Evolutionary conservation across 64 coral and sea anemone species (phyloP).

Genomic region (Orbicella faveolata): DNA sequence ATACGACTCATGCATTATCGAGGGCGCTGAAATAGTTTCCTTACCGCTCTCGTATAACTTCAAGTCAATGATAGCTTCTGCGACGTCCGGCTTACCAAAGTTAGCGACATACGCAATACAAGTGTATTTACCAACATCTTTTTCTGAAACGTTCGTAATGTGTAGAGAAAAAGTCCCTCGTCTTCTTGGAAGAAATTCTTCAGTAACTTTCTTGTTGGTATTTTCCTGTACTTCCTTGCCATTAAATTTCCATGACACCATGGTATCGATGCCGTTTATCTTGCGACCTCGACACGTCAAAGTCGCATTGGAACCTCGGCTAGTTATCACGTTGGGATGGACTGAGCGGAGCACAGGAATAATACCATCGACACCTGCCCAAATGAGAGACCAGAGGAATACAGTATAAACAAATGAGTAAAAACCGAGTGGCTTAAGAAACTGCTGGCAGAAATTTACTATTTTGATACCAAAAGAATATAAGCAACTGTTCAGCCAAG

Average conservation of each 20-base stretch:
- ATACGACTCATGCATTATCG: not conserved
- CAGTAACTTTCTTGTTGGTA: not conserved
- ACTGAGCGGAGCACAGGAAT: not conserved
- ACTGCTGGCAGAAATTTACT: too few species aligned
- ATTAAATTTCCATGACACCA: not conserved
- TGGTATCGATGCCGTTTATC: not conserved
- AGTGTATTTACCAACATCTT: slow-evolving; percentile 14
- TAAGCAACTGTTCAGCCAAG: too few species aligned
- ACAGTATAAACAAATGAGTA: too few species aligned
- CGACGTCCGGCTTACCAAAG: not conserved
- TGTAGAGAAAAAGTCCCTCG: slow-evolving; percentile 2
- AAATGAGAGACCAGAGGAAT: not conserved
- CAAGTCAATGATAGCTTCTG: slow-evolving; percentile 1
- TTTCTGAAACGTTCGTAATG: slow-evolving; percentile 19
- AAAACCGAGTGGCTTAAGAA: too few species aligned
- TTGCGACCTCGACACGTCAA: not conserved
- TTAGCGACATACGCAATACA: not conserved
- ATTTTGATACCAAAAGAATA: too few species aligned
- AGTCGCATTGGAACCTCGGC: not conserved
- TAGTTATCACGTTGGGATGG: not conserved
- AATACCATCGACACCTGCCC: not conserved
- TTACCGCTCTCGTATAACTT: slow-evolving; percentile 12
- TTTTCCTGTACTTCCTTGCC: not conserved
- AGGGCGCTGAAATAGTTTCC: not conserved
- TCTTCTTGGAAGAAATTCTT: not conserved